These are phyloP conservation scores for Troides aeacus DNA, from an alignment of 2,888 invertebrate genomes.

Conservation along the genomic window DNA sequence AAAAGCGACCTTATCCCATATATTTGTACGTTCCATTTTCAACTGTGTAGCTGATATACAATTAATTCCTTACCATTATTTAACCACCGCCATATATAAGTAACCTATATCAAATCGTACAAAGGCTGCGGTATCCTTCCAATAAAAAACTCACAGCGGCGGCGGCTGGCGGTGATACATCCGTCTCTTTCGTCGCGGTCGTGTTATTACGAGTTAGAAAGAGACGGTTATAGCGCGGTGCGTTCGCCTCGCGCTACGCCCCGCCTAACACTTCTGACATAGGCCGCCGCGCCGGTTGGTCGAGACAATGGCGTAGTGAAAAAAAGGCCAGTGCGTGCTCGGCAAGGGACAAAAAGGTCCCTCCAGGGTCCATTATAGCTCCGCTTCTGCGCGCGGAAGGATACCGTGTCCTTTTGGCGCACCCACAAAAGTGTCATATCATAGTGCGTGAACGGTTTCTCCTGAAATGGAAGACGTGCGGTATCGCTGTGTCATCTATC, in stretches of 20 bases:
- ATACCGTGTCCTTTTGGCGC: slow-evolving; percentile 53
- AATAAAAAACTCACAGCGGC: slow-evolving; percentile 43
- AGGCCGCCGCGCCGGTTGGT: slow-evolving; percentile 58
- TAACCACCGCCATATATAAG: slow-evolving; percentile 10
- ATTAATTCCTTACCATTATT: slow-evolving; percentile 17
- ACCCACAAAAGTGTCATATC: slow-evolving; percentile 53
- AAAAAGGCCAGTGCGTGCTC: slow-evolving; percentile 56
- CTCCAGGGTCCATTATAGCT: slow-evolving; percentile 57
- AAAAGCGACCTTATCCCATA: slow-evolving; percentile 2
- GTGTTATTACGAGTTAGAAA: slow-evolving; percentile 31
- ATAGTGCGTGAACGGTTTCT: slow-evolving; percentile 42
- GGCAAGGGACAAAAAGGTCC: slow-evolving; percentile 68
- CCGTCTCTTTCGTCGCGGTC: background rate
- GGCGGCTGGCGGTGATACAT: too few species aligned
- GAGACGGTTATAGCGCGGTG: slow-evolving; percentile 38
- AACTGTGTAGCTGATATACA: background rate
- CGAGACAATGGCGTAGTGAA: slow-evolving; percentile 53
- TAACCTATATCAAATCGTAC: slow-evolving; percentile 31
- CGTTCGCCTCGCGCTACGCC: slow-evolving; percentile 34
- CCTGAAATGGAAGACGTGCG: background rate
- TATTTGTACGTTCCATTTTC: background rate
- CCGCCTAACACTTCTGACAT: slow-evolving; percentile 55
- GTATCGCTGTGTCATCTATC: slow-evolving; percentile 9
- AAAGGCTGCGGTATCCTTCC: slow-evolving; percentile 36
- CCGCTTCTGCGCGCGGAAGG: slow-evolving; percentile 50